Evolutionary conservation across 2,797 vertebrate species (phyloP).

Genomic region (Dryobates pubescens): DNA sequence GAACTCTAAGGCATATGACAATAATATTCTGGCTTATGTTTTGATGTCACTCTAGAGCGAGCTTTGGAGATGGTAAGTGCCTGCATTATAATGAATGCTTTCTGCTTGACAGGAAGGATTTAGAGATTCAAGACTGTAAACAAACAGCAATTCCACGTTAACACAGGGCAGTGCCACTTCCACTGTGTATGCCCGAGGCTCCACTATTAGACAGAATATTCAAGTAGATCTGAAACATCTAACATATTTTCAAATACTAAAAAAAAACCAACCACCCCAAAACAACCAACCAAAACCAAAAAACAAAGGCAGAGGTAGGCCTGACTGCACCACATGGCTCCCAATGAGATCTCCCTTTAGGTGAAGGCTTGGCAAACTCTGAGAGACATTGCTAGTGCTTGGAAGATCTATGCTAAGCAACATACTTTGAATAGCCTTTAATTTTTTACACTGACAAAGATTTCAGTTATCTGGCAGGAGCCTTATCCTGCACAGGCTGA

Average conservation of each 20-base stretch:
- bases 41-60: conserved; percentile 33
- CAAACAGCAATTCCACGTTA: conserved; percentile 59
- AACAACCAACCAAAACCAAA: no score
- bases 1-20: conserved; percentile 43
- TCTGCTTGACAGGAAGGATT: conserved; percentile 55
- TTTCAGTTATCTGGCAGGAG: neutral
- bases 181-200: conserved; percentile 44
- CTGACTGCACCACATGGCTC: neutral
- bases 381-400: neutral
- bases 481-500: neutral
- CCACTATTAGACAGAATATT: neutral
- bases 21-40: conserved; percentile 41
- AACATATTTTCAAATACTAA: conserved; percentile 1
- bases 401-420: neutral
- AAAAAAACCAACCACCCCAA: neutral
- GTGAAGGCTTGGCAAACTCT: neutral
- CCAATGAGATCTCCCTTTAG: neutral
- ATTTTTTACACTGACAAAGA: neutral
- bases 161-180: conserved; percentile 33
- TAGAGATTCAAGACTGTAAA: conserved; percentile 43
- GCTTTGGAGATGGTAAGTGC: conserved; percentile 30
- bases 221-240: neutral
- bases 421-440: neutral
- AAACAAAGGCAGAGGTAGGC: neutral
- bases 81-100: conserved; percentile 28